Base-by-base conservation (phyloP, 2,888 invertebrate species). In the Brachylomia viminalis region DNA sequence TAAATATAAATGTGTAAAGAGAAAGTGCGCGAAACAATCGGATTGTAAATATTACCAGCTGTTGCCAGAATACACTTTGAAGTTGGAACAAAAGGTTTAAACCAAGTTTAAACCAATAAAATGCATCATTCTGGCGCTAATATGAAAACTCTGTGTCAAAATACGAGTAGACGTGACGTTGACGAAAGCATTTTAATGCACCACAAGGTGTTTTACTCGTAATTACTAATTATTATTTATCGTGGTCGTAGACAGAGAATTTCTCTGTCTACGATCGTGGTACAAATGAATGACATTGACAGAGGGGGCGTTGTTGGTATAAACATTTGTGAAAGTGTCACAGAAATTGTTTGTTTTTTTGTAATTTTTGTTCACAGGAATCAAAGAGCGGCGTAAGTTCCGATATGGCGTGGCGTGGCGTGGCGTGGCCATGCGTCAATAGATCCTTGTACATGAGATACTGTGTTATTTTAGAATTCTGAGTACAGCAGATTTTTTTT, bases 11-110 rank as follows among this genome's bases (percentile, higher is more conserved):
- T 58, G 84, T 56, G 62, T 70, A 10, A 27, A 65, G 80, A 68
- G 77, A 83, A 80, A 83, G 84, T 83, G 59, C 62, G 80, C 77
- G 59, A 84, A 83, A 83, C 83, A 83, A 83, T 83, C 83, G 72
- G 84, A 83, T 83, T 80, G 80, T 84, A 77, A 84, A 83, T 80
- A 83, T 61, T 59, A 56, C 38, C 83, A 83, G 84, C 80, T 83
- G 83, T 68, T 84, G 68, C 56, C 67, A 56, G 38, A 38, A 20
- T 8, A 56, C 27, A 56, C 45, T 15, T 11, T 0, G 33, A 13
- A 72, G 30, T 13, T 4, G 3, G 7, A 49, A 27, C 73, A 83
- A 58, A 84, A 84, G 84, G 76, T 47, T 17, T 45, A 68, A 49
- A 23, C 8, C 11, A 13, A 8, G 10, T 17, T 38, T 38, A 38